Percentiles rank a stretch among this genome's conserved stretches.
phyloP scores from a whole-genome alignment of 2,797 vertebrate genomes.

The Toxotes lorentzi region DNA sequence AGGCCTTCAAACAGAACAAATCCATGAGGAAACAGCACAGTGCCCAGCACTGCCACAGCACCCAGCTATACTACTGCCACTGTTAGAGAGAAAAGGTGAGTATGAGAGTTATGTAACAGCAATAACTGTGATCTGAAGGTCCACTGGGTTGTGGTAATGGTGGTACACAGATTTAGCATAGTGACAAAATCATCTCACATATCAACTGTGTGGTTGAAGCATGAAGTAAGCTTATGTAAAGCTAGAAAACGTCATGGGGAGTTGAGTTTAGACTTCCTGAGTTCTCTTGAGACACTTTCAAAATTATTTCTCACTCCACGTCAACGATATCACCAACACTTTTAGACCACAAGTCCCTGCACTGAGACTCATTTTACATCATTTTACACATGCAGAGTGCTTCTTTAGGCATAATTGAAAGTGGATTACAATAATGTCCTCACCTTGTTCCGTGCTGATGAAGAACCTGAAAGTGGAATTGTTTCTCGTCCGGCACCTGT shows the following conservation, averaged over 20 bases:
- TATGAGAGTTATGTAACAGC: neutral
- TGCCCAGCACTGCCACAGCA: conserved; percentile 12
- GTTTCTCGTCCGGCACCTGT: conserved; percentile 11
- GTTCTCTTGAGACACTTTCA: neutral
- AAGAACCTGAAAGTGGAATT: neutral
- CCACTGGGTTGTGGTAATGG: conserved; percentile 15
- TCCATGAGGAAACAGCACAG: neutral
- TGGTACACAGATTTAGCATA: conserved; percentile 15
- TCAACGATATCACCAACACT: conserved; percentile 4
- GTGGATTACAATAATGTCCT: conserved; percentile 1
- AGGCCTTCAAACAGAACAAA: conserved; percentile 13
- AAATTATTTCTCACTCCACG: neutral
- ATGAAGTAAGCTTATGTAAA: neutral
- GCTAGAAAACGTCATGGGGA: conserved; percentile 11
- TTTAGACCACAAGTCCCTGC: neutral
- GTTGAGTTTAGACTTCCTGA: neutral
- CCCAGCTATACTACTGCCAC: conserved; percentile 1
- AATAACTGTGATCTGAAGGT: conserved; percentile 4
- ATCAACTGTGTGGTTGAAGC: neutral
- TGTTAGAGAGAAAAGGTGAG: conserved; percentile 11
- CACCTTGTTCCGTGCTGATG: conserved; percentile 3
- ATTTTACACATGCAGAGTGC: conserved; percentile 2
- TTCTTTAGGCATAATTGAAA: neutral
- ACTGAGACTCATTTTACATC: neutral
- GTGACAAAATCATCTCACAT: conserved; percentile 19